These are phyloP conservation scores for Helicoverpa armigera DNA, from an alignment of 1,140 invertebrate species.

Conservation along the genomic window DNA sequence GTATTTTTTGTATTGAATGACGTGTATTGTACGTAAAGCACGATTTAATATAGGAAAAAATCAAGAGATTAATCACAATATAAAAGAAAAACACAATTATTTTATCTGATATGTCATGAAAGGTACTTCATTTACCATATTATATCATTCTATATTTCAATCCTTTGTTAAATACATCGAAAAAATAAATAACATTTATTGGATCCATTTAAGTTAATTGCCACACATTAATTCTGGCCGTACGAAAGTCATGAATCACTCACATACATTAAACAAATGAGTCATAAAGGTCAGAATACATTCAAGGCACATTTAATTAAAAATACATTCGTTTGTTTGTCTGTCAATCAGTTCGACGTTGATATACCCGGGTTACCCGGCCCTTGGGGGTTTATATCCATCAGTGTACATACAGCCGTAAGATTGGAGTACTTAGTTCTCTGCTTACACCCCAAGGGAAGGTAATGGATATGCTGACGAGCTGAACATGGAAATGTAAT, in stretches of 20 bases:
- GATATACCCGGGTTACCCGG: background rate
- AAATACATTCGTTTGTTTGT: background rate
- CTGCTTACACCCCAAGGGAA: constrained; percentile 13
- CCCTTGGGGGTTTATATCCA: background rate
- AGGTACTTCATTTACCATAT: too few relatives aligned
- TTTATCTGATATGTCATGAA: too few relatives aligned
- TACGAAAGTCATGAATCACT: constrained; percentile 3
- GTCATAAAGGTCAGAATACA: background rate
- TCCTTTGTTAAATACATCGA: too few relatives aligned
- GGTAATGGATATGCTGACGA: constrained; percentile 15
- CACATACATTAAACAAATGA: background rate
- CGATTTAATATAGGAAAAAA: too few relatives aligned
- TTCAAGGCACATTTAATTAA: background rate
- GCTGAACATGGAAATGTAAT: constrained; percentile 34
- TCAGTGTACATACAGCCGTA: background rate
- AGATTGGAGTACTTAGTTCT: constrained; percentile 13
- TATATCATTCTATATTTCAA: too few relatives aligned
- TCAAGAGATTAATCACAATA: background rate
- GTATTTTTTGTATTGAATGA: background rate
- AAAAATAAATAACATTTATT: background rate
- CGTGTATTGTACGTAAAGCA: too few relatives aligned
- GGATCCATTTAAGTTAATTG: background rate
- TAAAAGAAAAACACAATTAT: background rate
- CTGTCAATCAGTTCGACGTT: background rate
- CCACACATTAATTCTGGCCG: background rate